Evolutionary conservation across 1,140 invertebrate species (phyloP).

Genomic region (Gryllus bimaculatus): DNA sequence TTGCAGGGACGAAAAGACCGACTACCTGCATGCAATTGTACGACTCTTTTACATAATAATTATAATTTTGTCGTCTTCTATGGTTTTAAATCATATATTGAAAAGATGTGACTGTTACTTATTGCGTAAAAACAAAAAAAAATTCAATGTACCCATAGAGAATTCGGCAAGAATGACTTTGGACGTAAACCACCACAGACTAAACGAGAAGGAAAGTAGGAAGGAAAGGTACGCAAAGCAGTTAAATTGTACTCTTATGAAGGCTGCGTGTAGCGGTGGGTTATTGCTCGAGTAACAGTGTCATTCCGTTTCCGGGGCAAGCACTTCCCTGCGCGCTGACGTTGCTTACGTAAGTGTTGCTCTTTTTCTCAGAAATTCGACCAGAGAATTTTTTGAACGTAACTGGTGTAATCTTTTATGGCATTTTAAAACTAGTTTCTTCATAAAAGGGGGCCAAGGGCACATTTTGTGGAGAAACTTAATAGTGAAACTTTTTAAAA

Average conservation of each 20-base stretch:
- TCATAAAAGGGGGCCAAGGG: background rate
- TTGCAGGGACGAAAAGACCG: too few species aligned
- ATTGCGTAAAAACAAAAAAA: too few species aligned
- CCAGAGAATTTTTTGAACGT: background rate
- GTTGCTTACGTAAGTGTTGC: background rate
- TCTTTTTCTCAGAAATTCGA: background rate
- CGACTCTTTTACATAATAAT: too few species aligned
- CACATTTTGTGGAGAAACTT: background rate
- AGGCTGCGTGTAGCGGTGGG: background rate
- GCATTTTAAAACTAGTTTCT: background rate
- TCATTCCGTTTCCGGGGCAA: background rate
- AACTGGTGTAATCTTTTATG: background rate
- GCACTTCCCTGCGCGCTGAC: background rate
- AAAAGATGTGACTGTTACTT: too few species aligned
- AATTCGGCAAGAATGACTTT: too few species aligned
- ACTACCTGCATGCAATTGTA: too few species aligned
- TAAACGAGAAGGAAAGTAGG: background rate
- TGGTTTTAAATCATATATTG: too few species aligned
- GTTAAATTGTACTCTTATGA: constrained; percentile 5
- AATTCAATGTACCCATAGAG: too few species aligned
- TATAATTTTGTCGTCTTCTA: too few species aligned
- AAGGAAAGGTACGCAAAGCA: background rate
- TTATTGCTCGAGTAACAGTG: background rate
- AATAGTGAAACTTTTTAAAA: background rate
- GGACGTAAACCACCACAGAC: too few species aligned